Base-by-base conservation (phyloP, 1,140 invertebrate species). In the Ceratina japonica region DNA sequence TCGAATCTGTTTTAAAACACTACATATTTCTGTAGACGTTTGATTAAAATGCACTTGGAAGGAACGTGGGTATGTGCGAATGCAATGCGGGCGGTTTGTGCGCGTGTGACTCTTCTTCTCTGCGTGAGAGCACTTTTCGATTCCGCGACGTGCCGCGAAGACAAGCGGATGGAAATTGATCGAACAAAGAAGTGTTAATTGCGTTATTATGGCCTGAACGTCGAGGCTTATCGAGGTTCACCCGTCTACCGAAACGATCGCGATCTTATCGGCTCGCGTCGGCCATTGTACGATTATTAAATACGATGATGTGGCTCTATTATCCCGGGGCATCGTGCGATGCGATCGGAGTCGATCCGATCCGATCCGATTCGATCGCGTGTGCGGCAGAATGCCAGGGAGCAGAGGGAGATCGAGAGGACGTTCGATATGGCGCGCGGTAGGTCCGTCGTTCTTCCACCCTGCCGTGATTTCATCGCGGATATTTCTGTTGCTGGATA, bases 121-220 rank as follows among this genome's bases (percentile, higher is more conserved):
- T 51, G 68, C 75, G 52, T 73, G 62, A 56, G 61, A 56, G 61
- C 22, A 58, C 15, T 54, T 66, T 79, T 56, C 56, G 61, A 77
- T 84, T 84, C 64, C 78, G 16, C 73, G 61, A 84, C 59, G 64
- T 59, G 80, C 69, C 69, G 24, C 64, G 49, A 58, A 80, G 82
- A 70, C 76, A 71, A 84, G 58, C 63, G 49, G 70, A 81, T 71
- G 83, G 65, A 82, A 86, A 85, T 86, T 81, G 75, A 82, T 86
- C 84, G 79, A 86, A 87, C 85, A 87, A 87, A 82, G 85, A 86
- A 84, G 85, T 87, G 85, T 87, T 87, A 87, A 87, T 87, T 87
- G 85, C 85, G 85, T 87, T 87, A 87, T 87, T 87, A 86, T 79
- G 64, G 83, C 44, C 31, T 71, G 75, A 27, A 24, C 51, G 24